Base-by-base conservation (phyloP, 2,797 vertebrate species). In the Chanos chanos region DNA sequence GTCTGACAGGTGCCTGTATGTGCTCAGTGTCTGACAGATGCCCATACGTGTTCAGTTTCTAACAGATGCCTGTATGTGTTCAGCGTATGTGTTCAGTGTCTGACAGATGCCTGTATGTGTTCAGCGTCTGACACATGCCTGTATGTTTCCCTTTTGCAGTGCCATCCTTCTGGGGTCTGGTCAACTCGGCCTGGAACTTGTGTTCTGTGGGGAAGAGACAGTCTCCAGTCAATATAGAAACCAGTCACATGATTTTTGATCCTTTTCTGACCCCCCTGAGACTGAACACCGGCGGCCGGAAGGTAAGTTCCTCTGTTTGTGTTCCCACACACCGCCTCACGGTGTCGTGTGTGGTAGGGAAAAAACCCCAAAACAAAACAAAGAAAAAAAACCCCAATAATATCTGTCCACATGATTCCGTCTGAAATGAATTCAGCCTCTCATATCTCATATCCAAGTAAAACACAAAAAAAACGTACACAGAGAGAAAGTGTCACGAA, bases 231-330 rank as follows among this genome's bases (percentile, higher is more conserved):
- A 97, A 99, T 89, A 97, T 99, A 66, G 95, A 99, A 89, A 99
- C 96, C 77, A 97, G 94, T 81, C 96, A 98, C 87, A 98, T 99
- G 96, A 99, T 98, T 85, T 99, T 99, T 66, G 96, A 99, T 82
- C 96, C 96, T 25, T 98, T 97, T 84, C 87, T 99, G 81, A 95
- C 90, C 1, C 93, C 95, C 10, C 91, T 99, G 62, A 94, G 93
- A 65, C 92, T 98, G 75, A 99, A 98, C 86, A 98, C 96, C 0
- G 96, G 94, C 1, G 94, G 94, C 75, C 92, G 90, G 74, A 98
- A 98, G 96, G 96, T 98, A 96, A 78, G 87, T 62, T n/a, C n/a
- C n/a, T n/a, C n/a, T n/a, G n/a, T n/a, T n/a, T n/a, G n/a, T n/a
- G n/a, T n/a, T n/a, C n/a, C n/a, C n/a, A n/a, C n/a, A n/a, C n/a